A percentile compares a stretch with the other conserved stretches of the same genome.
phyloP scores from a whole-genome alignment of 2,113 vertebrate genomes.

The Anthoscopus minutus region DNA sequence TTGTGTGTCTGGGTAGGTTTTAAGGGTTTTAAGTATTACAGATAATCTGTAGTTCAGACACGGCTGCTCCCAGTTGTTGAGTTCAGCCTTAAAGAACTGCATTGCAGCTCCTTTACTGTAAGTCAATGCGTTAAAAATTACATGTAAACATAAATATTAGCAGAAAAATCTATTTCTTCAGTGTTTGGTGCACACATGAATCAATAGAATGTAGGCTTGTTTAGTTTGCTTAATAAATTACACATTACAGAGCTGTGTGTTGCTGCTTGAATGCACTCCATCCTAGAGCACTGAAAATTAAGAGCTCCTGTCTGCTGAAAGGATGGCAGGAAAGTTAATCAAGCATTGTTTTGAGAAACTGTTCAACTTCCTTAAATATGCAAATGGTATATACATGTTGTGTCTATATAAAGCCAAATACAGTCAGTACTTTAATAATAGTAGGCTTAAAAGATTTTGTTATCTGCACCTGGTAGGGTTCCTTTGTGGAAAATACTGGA shows the following conservation, averaged over 20 bases:
- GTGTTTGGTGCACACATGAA: neutral
- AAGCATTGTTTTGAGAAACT: neutral
- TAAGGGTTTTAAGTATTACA: neutral
- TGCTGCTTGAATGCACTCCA: neutral
- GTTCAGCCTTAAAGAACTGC: neutral
- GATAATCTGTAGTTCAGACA: slow-evolving; percentile 28
- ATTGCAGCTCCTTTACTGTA: neutral
- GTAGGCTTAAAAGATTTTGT: neutral
- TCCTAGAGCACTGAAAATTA: neutral
- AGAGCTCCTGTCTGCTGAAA: neutral
- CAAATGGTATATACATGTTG: neutral
- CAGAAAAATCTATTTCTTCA: neutral
- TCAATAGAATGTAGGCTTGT: neutral
- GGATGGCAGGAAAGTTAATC: slow-evolving; percentile 25
- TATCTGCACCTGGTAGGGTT: neutral
- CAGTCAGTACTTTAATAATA: neutral
- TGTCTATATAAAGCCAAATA: neutral
- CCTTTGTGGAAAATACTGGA: neutral
- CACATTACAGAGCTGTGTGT: neutral
- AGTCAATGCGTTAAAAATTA: neutral
- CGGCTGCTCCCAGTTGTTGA: neutral
- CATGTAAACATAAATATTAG: neutral
- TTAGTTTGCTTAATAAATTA: neutral
- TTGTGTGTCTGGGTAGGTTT: slow-evolving; percentile 10
- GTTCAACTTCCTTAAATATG: slow-evolving; percentile 10